Evolutionary conservation across 2,113 vertebrate genomes (phyloP).

Genomic region (Bagarius yarrelli): DNA sequence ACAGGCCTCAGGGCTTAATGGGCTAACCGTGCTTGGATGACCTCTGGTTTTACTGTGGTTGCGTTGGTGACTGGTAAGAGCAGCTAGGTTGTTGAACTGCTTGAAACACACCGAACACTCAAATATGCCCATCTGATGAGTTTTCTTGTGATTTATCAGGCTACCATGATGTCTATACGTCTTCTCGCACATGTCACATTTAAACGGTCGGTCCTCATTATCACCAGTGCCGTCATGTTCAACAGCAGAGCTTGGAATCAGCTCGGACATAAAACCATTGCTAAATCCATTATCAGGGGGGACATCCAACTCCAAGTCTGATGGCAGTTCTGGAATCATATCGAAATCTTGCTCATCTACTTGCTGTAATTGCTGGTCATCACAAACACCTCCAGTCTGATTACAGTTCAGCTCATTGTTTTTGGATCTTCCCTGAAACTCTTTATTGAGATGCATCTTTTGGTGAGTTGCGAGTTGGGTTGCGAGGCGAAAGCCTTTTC

Average conservation of each 20-base stretch:
- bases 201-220: slow-evolving; percentile 64
- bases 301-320: slow-evolving; percentile 44
- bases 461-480: slow-evolving; percentile 70
- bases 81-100: slow-evolving; percentile 81
- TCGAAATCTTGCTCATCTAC: slow-evolving; percentile 46
- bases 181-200: slow-evolving; percentile 81
- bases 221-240: slow-evolving; percentile 55
- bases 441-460: slow-evolving; percentile 63
- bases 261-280: slow-evolving; percentile 57
- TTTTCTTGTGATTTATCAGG: slow-evolving; percentile 86
- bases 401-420: slow-evolving; percentile 45
- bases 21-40: slow-evolving; percentile 38
- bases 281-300: slow-evolving; percentile 53
- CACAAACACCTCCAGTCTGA: slow-evolving; percentile 31
- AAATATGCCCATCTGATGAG: slow-evolving; percentile 83
- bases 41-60: slow-evolving; percentile 71
- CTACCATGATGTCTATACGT: slow-evolving; percentile 85
- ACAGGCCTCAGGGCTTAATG: slow-evolving; percentile 35
- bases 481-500: slow-evolving; percentile 71
- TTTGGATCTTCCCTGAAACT: slow-evolving; percentile 49
- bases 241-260: slow-evolving; percentile 46
- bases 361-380: slow-evolving; percentile 49
- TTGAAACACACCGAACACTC: slow-evolving; percentile 82
- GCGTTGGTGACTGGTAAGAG: slow-evolving; percentile 84
- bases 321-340: slow-evolving; percentile 43